Evolutionary conservation across 1,140 invertebrate genomes (phyloP), one percentile per base, ranked within the genome.

Genomic region (Doryteuthis pealeii): DNA sequence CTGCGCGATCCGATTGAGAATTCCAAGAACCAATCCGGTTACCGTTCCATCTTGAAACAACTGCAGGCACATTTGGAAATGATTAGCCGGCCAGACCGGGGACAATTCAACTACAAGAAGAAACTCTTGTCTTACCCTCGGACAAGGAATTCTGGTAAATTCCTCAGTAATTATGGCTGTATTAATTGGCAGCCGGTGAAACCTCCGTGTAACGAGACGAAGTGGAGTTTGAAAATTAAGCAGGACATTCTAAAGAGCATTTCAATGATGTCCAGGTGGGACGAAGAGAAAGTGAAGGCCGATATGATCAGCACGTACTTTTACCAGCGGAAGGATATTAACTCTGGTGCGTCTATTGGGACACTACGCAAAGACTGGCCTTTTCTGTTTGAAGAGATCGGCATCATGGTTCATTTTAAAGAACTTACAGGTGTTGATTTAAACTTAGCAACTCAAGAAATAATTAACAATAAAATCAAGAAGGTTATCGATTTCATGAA

Each of bases 391-490:
- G 54, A 62, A 62, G 54, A 62, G 26, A 62, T 62, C 26, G 54
- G 54, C 22, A 22, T 62, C 6, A 62, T 62, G 54, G 54, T 62
- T 62, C 54, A 62, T 62, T 62, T 62, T 28, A 62, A 62, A 62
- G 54, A 62, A 62, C 54, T 62, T 22, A 62, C 54, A 22, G 18
- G 5, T 6, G 18, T 62, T 28, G 54, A 62, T 18, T n/a, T 62
- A 18, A 62, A 62, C 5, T 5, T 40, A 5, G 4, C 35, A 40
- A 40, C 10, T 10, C 35, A 40, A 40, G 35, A 40, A 10, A 40
- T 40, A 40, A 40, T 3, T 3, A 62, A 62, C 18, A 15, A 6
- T 62, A 12, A 22, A 62, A 18, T 22, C 5, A 5, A 22, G 26
- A 62, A 22, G 18, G 18, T 62, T 4, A 62, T 62, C 18, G 26